These are phyloP conservation scores for Astatotilapia flaviijosephi DNA, from an alignment of 2,113 vertebrate genomes.

Conservation along the genomic window DNA sequence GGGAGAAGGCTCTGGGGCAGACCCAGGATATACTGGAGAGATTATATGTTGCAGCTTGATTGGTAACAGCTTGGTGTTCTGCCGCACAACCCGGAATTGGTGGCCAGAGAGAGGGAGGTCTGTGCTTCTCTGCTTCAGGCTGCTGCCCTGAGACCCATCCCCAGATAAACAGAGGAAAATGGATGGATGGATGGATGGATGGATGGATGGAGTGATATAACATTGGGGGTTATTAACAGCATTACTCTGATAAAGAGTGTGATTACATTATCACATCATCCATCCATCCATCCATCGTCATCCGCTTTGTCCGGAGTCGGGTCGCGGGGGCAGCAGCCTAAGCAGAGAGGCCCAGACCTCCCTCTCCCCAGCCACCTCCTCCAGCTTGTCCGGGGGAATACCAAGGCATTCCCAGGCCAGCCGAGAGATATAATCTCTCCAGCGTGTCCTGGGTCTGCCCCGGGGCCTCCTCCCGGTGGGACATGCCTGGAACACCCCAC, in stretches of 20 bases:
- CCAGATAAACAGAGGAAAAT: background rate
- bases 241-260: background rate
- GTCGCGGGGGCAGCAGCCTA: too few species aligned
- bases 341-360: too few species aligned
- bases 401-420: too few species aligned
- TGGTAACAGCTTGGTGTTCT: background rate
- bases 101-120: background rate
- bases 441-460: too few species aligned
- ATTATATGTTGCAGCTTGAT: background rate
- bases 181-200: background rate
- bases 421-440: too few species aligned
- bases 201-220: background rate
- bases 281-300: too few species aligned
- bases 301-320: too few species aligned
- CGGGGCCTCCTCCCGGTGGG: too few species aligned
- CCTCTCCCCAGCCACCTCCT: too few species aligned
- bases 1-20: background rate
- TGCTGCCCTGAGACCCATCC: background rate
- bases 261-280: background rate
- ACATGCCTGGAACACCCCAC: too few species aligned
- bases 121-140: background rate
- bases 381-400: too few species aligned
- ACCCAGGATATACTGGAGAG: background rate
- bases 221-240: background rate
- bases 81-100: rapidly evolving